A percentile compares a stretch with the other conserved stretches of the same genome.
Conservation (phyloP, 2,888 invertebrate genomes). For the Polia nebulosa region DNA sequence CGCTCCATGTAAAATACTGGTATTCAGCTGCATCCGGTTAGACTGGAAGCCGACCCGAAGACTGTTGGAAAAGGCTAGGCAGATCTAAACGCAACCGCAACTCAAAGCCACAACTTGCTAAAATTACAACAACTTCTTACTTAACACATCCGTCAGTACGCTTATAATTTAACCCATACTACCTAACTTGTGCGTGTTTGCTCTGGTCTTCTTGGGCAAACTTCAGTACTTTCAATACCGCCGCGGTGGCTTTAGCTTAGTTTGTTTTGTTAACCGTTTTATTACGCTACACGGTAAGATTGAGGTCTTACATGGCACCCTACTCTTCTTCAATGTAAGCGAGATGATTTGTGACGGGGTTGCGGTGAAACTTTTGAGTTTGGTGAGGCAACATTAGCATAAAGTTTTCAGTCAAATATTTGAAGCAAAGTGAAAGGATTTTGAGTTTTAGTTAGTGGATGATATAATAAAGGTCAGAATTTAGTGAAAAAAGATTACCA, state of each 20-base stretch:
- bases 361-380: slow-evolving; percentile 7
- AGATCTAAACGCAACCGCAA: slow-evolving; percentile 5
- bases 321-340: slow-evolving; percentile 34
- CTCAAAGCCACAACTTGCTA: slow-evolving; percentile 17
- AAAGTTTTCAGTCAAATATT: slow-evolving; percentile 33
- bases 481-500: not conserved
- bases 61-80: too few relatives aligned
- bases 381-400: slow-evolving; percentile 12
- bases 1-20: too few relatives aligned
- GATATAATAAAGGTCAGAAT: not conserved
- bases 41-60: too few relatives aligned
- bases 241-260: slow-evolving; percentile 72
- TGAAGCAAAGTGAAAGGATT: not conserved
- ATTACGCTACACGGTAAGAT: slow-evolving; percentile 63
- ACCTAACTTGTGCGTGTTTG: slow-evolving; percentile 73
- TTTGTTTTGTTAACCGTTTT: slow-evolving; percentile 75
- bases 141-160: slow-evolving; percentile 32
- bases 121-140: slow-evolving; percentile 37
- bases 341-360: slow-evolving; percentile 51
- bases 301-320: slow-evolving; percentile 39
- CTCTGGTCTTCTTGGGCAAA: slow-evolving; percentile 71
- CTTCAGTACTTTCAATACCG: slow-evolving; percentile 73
- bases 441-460: slow-evolving; percentile 1
- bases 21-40: too few relatives aligned
- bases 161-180: slow-evolving; percentile 64